Evolutionary conservation across 2,113 vertebrate genomes (phyloP).

Genomic region (Hipposideros armiger): DNA sequence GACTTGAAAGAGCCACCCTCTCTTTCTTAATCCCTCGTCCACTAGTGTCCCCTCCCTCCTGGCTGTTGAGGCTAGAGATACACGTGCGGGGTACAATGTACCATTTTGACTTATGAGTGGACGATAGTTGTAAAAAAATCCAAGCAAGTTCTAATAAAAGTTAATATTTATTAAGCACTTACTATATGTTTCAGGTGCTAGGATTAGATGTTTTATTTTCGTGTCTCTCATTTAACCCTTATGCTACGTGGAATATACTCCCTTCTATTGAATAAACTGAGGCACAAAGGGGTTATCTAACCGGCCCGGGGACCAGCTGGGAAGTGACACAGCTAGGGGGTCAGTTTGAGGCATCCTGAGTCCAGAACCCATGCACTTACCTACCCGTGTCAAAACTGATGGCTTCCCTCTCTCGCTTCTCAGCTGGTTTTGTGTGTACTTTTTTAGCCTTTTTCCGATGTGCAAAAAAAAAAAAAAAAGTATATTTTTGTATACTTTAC

Average conservation of each 20-base stretch:
- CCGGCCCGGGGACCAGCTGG: neutral
- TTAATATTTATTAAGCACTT: neutral
- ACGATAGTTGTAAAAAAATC: neutral
- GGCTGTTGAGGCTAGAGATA: neutral
- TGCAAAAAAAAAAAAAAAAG: neutral
- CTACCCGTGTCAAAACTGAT: neutral
- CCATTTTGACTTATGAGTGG: neutral
- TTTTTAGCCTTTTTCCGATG: neutral
- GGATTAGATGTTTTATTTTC: neutral
- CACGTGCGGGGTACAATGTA: neutral
- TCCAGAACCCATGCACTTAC: neutral
- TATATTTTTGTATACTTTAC: neutral
- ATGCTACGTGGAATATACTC: too few relatives aligned
- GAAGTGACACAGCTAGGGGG: neutral
- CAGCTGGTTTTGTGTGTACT: neutral
- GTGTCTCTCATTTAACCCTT: neutral
- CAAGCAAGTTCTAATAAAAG: neutral
- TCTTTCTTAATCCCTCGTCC: neutral
- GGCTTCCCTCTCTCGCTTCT: neutral
- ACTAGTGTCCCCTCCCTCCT: neutral
- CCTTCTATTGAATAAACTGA: neutral
- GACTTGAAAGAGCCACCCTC: neutral
- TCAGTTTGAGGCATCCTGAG: neutral
- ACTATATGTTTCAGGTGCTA: neutral
- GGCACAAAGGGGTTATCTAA: neutral